Percentiles rank a stretch among this genome's conserved stretches.
phyloP scores from a whole-genome alignment of 2,797 vertebrate species.

The Limosa lapponica region DNA sequence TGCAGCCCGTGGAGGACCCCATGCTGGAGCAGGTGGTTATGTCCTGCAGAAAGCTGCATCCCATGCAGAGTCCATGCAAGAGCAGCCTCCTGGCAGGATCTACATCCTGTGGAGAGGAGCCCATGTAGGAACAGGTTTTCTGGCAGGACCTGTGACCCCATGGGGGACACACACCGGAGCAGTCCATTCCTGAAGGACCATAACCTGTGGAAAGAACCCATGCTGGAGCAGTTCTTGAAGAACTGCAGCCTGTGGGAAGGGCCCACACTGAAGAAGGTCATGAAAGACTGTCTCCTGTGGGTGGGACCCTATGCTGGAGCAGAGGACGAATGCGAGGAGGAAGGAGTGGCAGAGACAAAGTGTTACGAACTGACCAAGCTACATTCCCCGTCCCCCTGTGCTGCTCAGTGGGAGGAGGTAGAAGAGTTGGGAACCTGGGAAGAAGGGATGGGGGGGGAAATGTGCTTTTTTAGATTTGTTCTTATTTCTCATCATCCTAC shows the following conservation, averaged over 20 bases:
- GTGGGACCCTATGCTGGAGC: not conserved
- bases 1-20: not conserved
- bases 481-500: not conserved
- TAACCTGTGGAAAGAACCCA: not conserved
- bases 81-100: not conserved
- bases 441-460: accelerated
- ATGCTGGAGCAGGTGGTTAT: accelerated
- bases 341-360: not conserved
- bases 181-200: not conserved
- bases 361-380: not conserved
- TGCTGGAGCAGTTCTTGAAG: not conserved
- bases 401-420: not conserved
- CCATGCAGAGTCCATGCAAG: not conserved
- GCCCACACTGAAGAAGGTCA: not conserved
- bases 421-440: not conserved
- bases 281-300: not conserved
- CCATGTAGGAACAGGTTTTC: not conserved
- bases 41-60: not conserved
- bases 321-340: not conserved
- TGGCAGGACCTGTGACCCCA: not conserved
- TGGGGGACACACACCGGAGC: not conserved
- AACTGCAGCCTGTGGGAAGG: not conserved
- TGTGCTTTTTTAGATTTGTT: not conserved
- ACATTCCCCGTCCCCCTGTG: accelerated
- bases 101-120: not conserved